Conservation (phyloP, 2,888 invertebrate species). For the Galerucella calmariensis region DNA sequence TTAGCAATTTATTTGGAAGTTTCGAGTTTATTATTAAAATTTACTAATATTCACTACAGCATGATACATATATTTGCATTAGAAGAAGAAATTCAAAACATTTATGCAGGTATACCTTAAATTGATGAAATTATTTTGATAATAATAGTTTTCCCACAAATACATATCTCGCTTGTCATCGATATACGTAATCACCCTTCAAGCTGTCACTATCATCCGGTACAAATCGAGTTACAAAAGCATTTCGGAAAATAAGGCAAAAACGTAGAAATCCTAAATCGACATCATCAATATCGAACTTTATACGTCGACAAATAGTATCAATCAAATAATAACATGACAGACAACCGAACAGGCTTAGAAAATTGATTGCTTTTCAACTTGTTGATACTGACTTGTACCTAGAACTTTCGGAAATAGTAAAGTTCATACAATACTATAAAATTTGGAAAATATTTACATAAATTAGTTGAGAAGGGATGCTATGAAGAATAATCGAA, state of each 20-base stretch:
- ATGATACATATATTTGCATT: no score
- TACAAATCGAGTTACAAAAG: not conserved
- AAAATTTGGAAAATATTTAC: no score
- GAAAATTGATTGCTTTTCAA: constrained; percentile 1
- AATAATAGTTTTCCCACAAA: no score
- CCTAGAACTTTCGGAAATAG: not conserved
- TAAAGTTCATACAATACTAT: no score
- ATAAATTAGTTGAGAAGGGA: no score
- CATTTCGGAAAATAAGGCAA: not conserved
- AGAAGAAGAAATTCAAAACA: no score
- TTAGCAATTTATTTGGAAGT: not conserved
- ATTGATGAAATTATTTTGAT: no score
- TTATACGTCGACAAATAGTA: constrained; percentile 1
- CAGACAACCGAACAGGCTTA: not conserved
- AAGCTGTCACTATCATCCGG: constrained; percentile 12
- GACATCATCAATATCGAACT: constrained; percentile 7
- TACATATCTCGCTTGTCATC: no score
- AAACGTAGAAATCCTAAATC: not conserved
- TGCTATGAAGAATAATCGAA: no score
- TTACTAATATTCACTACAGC: no score
- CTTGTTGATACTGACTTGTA: constrained; percentile 4
- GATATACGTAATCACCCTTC: constrained; percentile 27
- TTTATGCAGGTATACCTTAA: no score
- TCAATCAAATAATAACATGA: constrained; percentile 4
- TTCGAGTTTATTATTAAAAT: no score